Evolutionary conservation across 1,140 invertebrate genomes (phyloP), one percentile per base, ranked within the genome.

Genomic region (Drosophila bipectinata): DNA sequence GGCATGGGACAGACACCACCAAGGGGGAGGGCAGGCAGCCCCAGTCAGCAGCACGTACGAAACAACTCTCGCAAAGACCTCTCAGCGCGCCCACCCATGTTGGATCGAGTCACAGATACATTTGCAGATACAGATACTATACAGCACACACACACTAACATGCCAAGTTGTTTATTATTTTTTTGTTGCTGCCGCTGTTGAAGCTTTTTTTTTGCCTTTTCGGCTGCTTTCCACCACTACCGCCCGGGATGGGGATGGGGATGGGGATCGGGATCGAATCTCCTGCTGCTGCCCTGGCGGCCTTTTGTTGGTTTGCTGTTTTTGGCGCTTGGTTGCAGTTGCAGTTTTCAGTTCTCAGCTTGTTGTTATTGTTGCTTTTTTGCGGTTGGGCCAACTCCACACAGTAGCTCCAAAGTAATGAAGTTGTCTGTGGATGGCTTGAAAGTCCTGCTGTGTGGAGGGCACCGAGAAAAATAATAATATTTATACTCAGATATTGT

Each of bases 371-470:
- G 72, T 77, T 77, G 26, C 45, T 44, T 52, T 44, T 61, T 83
- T 82, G 79, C 79, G 83, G 83, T 79, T 60, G 51, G 58, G 24
- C 74, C 48, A 57, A 58, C 72, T 56, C 39, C 26, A 66, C 82
- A 87, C 82, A 87, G 82, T 87, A 87, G 82, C 82, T 49, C 8
- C 85, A 61, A 88, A 66, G 69, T 82, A 87, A 87, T 87, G 79
- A 87, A 88, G 82, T 88, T 88, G 82, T 88, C 84, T 78, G 67
- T 78, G 74, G 57, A 66, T 73, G 71, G 60, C 53, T 61, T 45
- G 53, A 41, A 39, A 37, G 28, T 62, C 57, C 73, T 67, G 37
- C 72, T 74, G 37, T 67, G 54, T 58, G 26, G 44, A 52, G 28
- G 8, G 57, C 57, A 66, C 59, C 1, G 9, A 32, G 59, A 14